phyloP scores from a whole-genome alignment of 2,888 invertebrate genomes.

The Notodonta ziczac region DNA sequence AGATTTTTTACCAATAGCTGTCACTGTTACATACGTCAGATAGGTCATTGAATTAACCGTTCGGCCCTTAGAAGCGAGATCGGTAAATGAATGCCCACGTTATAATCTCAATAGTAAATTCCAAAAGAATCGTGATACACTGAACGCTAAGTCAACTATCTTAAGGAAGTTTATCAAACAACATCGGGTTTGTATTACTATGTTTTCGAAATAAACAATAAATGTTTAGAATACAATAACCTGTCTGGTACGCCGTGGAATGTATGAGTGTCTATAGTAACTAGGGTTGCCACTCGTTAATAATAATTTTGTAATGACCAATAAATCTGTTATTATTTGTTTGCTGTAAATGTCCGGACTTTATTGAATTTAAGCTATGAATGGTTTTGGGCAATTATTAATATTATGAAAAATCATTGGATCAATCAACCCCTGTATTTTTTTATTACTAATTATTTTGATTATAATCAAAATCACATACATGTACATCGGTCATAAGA shows the following conservation, averaged over 20 bases:
- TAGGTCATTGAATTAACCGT: not conserved
- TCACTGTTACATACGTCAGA: not conserved
- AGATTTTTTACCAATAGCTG: too few species aligned
- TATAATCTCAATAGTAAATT: slow-evolving; percentile 43
- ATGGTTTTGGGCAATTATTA: too few species aligned
- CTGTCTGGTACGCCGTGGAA: slow-evolving; percentile 56
- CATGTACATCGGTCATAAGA: too few species aligned
- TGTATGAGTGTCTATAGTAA: slow-evolving; percentile 53
- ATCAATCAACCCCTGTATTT: too few species aligned
- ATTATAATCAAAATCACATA: too few species aligned
- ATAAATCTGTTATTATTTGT: too few species aligned
- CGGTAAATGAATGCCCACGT: slow-evolving; percentile 18
- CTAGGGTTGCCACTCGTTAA: not conserved
- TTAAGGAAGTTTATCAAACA: slow-evolving; percentile 50
- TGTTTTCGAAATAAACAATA: slow-evolving; percentile 47
- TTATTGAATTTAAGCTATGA: too few species aligned
- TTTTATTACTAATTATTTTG: too few species aligned
- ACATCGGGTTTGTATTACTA: slow-evolving; percentile 43
- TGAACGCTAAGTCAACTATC: slow-evolving; percentile 32
- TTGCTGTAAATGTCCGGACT: too few species aligned
- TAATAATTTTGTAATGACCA: too few species aligned
- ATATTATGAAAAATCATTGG: too few species aligned
- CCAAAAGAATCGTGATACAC: slow-evolving; percentile 32
- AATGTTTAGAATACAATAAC: slow-evolving; percentile 67
- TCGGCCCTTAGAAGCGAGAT: not conserved